phyloP scores from a whole-genome alignment of 2,797 vertebrate genomes.

The Capromys pilorides region DNA sequence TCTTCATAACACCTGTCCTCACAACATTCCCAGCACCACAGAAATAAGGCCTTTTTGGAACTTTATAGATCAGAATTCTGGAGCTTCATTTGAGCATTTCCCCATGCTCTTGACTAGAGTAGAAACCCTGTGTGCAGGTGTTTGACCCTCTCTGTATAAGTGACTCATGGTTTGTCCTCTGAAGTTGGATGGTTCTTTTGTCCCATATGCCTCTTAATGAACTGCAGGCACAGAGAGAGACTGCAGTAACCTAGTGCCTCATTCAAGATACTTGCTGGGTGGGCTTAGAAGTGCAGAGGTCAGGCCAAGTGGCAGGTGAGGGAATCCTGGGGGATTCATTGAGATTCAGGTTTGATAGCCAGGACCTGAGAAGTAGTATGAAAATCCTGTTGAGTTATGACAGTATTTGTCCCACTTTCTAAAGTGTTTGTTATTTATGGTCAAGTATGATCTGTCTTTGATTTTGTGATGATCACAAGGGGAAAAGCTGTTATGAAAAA shows the following conservation, averaged over 20 bases:
- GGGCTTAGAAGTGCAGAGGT: background rate
- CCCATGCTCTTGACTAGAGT: background rate
- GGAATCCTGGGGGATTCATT: background rate
- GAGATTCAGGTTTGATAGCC: background rate
- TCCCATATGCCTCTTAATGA: background rate
- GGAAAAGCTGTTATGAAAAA: background rate
- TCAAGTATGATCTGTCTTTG: background rate
- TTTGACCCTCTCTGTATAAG: background rate
- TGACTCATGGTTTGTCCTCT: rapidly evolving
- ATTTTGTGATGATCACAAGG: background rate
- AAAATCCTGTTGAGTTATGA: background rate
- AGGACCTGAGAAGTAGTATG: too few relatives aligned
- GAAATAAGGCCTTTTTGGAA: background rate
- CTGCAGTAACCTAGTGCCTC: background rate
- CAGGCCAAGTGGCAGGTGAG: background rate
- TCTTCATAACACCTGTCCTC: background rate
- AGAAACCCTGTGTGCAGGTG: background rate
- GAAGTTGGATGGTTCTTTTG: background rate
- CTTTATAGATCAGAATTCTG: background rate
- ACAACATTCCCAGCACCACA: rapidly evolving
- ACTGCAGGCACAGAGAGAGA: background rate
- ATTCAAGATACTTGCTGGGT: background rate
- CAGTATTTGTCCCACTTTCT: background rate
- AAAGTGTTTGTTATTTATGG: background rate
- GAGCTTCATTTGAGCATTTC: background rate